Conservation (phyloP, 1,140 invertebrate species). For the Lepeophtheirus salmonis region DNA sequence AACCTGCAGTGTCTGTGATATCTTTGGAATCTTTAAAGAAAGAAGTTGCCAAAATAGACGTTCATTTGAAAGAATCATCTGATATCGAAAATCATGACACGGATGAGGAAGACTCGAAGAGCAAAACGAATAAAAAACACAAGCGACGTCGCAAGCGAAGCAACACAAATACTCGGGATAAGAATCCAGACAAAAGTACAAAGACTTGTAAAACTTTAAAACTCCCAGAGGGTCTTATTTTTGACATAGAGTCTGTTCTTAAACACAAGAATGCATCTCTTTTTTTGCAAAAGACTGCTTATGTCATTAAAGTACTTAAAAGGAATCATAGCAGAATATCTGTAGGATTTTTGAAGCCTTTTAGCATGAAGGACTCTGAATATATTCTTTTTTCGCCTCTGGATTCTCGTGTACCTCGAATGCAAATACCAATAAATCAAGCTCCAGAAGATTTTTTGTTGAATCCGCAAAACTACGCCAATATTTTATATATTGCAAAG, state of each 20-base stretch:
- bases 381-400: conserved; percentile 44
- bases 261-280: conserved; percentile 22
- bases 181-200: not conserved
- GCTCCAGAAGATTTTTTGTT: conserved; percentile 39
- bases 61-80: not conserved
- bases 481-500: conserved; percentile 44
- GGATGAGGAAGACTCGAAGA: conserved; percentile 5
- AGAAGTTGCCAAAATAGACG: not conserved
- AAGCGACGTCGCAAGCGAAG: conserved; percentile 10
- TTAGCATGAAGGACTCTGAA: conserved; percentile 36
- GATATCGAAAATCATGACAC: too few relatives aligned
- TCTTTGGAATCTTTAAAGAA: not conserved
- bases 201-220: conserved; percentile 12
- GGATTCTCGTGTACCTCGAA: conserved; percentile 47
- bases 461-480: conserved; percentile 35
- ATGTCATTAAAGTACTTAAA: conserved; percentile 34
- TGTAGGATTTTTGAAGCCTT: conserved; percentile 42
- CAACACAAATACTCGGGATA: conserved; percentile 7
- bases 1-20: not conserved
- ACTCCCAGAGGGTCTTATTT: conserved; percentile 16
- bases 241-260: conserved; percentile 20
- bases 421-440: conserved; percentile 40
- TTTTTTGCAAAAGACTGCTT: conserved; percentile 26
- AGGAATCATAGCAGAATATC: conserved; percentile 40
- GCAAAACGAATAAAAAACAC: conserved; percentile 3